A percentile compares a stretch with the other conserved stretches of the same genome.
phyloP scores from a whole-genome alignment of 2,113 vertebrate species.

The Misgurnus anguillicaudatus region DNA sequence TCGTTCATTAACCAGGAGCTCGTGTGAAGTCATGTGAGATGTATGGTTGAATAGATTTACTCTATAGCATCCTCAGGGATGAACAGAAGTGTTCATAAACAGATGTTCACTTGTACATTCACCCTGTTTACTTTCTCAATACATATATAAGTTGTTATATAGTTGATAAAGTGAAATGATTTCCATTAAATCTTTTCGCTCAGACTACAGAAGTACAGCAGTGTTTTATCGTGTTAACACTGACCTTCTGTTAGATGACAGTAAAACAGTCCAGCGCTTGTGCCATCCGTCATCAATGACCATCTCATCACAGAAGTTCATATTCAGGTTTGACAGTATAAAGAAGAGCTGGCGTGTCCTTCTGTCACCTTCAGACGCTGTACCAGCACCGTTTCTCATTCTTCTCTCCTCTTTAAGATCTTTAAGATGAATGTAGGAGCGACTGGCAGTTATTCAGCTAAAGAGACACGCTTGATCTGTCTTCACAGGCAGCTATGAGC shows the following conservation, averaged over 20 bases:
- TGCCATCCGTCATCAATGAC: conserved; percentile 22
- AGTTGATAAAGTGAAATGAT: too few relatives aligned
- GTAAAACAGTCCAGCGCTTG: too few relatives aligned
- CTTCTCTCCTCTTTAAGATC: conserved; percentile 7
- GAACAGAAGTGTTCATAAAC: not conserved
- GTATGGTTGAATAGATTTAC: conserved; percentile 34
- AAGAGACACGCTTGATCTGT: not conserved
- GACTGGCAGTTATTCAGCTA: conserved; percentile 15
- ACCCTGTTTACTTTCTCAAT: not conserved
- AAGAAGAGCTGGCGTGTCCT: conserved; percentile 40
- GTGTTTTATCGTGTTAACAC: not conserved
- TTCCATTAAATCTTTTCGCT: too few relatives aligned
- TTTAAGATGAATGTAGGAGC: conserved; percentile 14
- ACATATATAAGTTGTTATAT: too few relatives aligned
- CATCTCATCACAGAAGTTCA: conserved; percentile 1
- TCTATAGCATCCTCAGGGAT: not conserved
- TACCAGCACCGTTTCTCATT: not conserved
- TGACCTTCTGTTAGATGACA: conserved; percentile 26
- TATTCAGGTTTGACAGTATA: not conserved
- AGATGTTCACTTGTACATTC: not conserved
- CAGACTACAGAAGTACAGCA: not conserved
- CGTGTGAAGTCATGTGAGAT: conserved; percentile 32
- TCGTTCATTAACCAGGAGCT: conserved; percentile 23
- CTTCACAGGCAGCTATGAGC: conserved; percentile 28
- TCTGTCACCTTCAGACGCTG: conserved; percentile 40